Percentiles rank a stretch among this genome's conserved stretches.
Evolutionary conservation across 2,888 invertebrate genomes (phyloP).

Genomic region (Scotopteryx bipunctaria): DNA sequence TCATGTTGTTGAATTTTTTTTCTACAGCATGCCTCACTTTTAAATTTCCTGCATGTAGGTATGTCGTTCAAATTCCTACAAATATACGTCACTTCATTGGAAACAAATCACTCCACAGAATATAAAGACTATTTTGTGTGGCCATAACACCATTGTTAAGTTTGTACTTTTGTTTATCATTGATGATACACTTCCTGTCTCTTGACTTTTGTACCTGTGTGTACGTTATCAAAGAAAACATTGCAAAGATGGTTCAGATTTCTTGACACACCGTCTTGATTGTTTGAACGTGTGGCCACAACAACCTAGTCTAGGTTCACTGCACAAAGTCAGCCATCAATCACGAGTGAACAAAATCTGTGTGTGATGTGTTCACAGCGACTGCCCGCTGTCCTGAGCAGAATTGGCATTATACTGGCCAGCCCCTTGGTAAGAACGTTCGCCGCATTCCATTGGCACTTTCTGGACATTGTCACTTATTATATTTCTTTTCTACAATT

Average conservation of each 20-base stretch:
- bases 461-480: conserved; percentile 59
- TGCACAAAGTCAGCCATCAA: conserved; percentile 75
- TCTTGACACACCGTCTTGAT: conserved; percentile 17
- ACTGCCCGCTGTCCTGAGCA: conserved; percentile 97
- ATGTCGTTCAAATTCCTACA: conserved; percentile 42
- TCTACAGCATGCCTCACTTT: conserved; percentile 60
- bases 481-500: conserved; percentile 37
- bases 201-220: conserved; percentile 22
- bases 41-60: conserved; percentile 56
- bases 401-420: conserved; percentile 98
- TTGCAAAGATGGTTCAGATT: conserved; percentile 66
- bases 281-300: conserved; percentile 60
- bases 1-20: conserved; percentile 54
- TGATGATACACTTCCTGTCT: conserved; percentile 20
- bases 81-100: conserved; percentile 53
- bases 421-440: conserved; percentile 94
- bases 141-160: conserved; percentile 54
- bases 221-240: conserved; percentile 62
- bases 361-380: conserved; percentile 92
- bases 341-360: conserved; percentile 82
- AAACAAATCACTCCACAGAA: conserved; percentile 50
- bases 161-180: conserved; percentile 35
- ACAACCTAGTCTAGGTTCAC: conserved; percentile 78
- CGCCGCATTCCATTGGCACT: conserved; percentile 79
- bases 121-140: conserved; percentile 77